A percentile compares a stretch with the other conserved stretches of the same genome.
phyloP scores from a whole-genome alignment of 2,797 vertebrate genomes.

The Propithecus perrieri region DNA sequence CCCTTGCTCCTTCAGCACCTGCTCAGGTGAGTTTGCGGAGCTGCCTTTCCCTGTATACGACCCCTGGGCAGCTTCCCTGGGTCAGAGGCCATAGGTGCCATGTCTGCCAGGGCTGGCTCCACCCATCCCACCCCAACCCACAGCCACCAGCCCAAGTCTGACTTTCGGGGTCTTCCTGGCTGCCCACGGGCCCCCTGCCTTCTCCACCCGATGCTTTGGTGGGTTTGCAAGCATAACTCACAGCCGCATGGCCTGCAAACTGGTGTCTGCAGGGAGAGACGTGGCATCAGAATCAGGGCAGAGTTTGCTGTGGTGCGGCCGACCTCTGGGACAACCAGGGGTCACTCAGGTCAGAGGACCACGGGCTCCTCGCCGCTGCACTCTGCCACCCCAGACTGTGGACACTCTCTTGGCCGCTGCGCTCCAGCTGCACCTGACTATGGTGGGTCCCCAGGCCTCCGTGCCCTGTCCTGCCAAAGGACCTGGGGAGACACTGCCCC shows the following conservation, averaged over 20 bases:
- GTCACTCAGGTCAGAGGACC: not conserved
- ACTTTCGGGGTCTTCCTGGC: not conserved
- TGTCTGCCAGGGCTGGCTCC: not conserved
- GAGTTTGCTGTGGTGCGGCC: not conserved
- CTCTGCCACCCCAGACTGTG: not conserved
- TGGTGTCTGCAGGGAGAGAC: too few species aligned
- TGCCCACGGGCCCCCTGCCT: not conserved
- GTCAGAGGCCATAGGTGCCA: not conserved
- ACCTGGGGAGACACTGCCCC: not conserved
- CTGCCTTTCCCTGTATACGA: not conserved
- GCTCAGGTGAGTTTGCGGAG: not conserved
- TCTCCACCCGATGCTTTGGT: not conserved
- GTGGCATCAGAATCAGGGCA: not conserved
- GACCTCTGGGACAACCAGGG: not conserved
- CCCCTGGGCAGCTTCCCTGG: not conserved
- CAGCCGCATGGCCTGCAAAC: not conserved
- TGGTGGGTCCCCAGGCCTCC: not conserved
- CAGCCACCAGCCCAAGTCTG: not conserved
- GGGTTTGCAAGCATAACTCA: not conserved
- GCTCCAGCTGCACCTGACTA: fast-evolving
- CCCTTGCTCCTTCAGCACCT: fast-evolving
- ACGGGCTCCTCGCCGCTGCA: not conserved
- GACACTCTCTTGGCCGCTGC: not conserved
- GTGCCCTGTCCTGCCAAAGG: too few species aligned
- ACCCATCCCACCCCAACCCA: too few species aligned